Conservation (phyloP, 1,140 invertebrate genomes). For the Amyelois transitella region DNA sequence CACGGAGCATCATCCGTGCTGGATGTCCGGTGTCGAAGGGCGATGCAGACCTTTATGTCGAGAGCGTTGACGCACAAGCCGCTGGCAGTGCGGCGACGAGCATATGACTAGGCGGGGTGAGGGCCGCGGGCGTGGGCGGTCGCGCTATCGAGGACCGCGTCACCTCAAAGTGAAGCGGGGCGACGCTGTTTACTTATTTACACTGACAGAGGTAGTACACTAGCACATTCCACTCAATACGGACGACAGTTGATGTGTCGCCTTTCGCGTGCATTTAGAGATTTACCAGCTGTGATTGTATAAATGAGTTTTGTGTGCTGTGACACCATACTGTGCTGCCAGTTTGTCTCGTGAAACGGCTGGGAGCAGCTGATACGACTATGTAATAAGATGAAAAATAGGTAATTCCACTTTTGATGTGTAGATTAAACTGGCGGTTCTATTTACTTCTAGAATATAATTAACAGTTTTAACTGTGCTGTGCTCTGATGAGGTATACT, state of each 20-base stretch:
- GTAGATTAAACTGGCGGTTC: neutral
- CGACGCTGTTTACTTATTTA: constrained; percentile 61
- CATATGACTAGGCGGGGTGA: constrained; percentile 56
- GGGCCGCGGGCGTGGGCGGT: constrained; percentile 42
- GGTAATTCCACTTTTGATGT: constrained; percentile 34
- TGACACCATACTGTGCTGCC: constrained; percentile 25
- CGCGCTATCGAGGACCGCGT: constrained; percentile 31
- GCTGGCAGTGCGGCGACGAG: constrained; percentile 32
- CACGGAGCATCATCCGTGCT: constrained; percentile 13
- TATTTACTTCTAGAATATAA: neutral
- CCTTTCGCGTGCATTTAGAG: constrained; percentile 54
- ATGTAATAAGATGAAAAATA: constrained; percentile 73
- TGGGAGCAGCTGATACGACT: constrained; percentile 46
- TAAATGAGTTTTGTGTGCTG: constrained; percentile 36
- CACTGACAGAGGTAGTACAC: constrained; percentile 51
- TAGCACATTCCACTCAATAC: constrained; percentile 60
- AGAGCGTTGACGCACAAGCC: constrained; percentile 39
- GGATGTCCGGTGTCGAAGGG: constrained; percentile 7
- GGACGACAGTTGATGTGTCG: constrained; percentile 34
- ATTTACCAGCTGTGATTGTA: constrained; percentile 44
- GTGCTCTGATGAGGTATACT: constrained; percentile 11
- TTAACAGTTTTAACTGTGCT: neutral
- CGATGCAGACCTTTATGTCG: constrained; percentile 16
- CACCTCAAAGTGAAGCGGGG: constrained; percentile 45
- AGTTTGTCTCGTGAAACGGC: constrained; percentile 32